These are phyloP conservation scores for Ectropis crepuscularia DNA, from an alignment of 2,888 invertebrate genomes.

Conservation along the genomic window DNA sequence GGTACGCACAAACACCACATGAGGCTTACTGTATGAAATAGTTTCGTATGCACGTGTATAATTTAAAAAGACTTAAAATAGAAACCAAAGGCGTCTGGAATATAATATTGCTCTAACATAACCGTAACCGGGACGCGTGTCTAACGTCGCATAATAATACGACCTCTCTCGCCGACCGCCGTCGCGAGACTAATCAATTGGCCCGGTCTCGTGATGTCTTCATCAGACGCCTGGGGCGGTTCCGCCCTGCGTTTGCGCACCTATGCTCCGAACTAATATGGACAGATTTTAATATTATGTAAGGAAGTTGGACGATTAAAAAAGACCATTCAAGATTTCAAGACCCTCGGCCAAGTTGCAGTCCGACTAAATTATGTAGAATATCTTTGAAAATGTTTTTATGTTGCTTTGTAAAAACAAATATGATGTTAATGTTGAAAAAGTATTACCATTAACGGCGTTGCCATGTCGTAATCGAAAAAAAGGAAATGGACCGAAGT, in stretches of 20 bases:
- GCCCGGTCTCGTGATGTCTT: slow-evolving; percentile 80
- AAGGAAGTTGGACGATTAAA: slow-evolving; percentile 26
- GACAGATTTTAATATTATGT: slow-evolving; percentile 36
- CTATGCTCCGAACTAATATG: slow-evolving; percentile 45
- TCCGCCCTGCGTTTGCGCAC: slow-evolving; percentile 74
- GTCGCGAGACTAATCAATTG: slow-evolving; percentile 84
- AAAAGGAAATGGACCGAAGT: no score
- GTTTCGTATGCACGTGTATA: neutral
- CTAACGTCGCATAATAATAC: slow-evolving; percentile 81
- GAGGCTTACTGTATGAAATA: no score
- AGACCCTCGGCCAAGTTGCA: no score
- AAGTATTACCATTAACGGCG: no score
- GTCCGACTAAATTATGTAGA: no score
- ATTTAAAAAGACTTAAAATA: neutral
- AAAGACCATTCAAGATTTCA: neutral
- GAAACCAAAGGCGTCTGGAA: slow-evolving; percentile 21
- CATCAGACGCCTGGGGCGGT: slow-evolving; percentile 80
- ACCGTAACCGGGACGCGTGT: slow-evolving; percentile 70
- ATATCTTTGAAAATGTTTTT: no score
- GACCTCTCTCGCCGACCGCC: slow-evolving; percentile 65
- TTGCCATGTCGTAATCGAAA: no score
- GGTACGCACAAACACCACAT: no score
- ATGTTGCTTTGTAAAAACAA: no score
- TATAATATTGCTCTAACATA: slow-evolving; percentile 44
- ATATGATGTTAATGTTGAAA: no score